phyloP scores from a whole-genome alignment of 1,140 invertebrate species.

The Cherax quadricarinatus region DNA sequence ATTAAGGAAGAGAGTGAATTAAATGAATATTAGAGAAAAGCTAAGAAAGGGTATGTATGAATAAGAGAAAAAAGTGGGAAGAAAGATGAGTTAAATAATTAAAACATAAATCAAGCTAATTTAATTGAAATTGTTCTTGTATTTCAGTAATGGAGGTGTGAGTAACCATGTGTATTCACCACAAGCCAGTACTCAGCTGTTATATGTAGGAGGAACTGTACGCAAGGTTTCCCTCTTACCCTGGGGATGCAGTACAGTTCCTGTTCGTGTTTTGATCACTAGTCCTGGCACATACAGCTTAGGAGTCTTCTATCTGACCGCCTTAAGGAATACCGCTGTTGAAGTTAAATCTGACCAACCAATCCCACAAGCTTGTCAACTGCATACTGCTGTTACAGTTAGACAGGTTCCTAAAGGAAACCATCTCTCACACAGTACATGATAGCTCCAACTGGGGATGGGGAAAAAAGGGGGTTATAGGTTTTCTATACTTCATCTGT shows the following conservation, averaged over 20 bases:
- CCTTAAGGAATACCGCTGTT: constrained; percentile 25
- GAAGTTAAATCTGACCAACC: constrained; percentile 41
- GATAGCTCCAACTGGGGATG: constrained; percentile 2
- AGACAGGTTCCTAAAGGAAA: constrained; percentile 19
- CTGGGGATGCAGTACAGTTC: constrained; percentile 46
- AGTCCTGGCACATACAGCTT: constrained; percentile 55
- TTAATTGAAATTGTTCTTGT: neutral
- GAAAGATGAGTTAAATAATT: neutral
- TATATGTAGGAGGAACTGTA: constrained; percentile 58
- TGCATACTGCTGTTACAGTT: constrained; percentile 57
- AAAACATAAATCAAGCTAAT: neutral
- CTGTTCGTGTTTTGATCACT: constrained; percentile 54
- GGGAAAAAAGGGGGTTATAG: neutral
- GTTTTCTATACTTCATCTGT: constrained; percentile 6
- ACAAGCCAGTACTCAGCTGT: constrained; percentile 44
- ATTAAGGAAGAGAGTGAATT: neutral
- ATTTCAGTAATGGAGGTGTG: constrained; percentile 28
- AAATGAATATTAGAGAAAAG: neutral
- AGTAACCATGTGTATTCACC: constrained; percentile 60
- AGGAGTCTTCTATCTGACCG: constrained; percentile 40
- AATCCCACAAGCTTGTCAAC: constrained; percentile 46
- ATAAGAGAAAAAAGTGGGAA: neutral
- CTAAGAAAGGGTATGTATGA: neutral
- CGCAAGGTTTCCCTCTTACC: constrained; percentile 39
- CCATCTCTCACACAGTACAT: constrained; percentile 38